Base-by-base conservation (phyloP, 30 jellyfish, hydroid and myxozoan genomes). In the Chironex yamaguchii region DNA sequence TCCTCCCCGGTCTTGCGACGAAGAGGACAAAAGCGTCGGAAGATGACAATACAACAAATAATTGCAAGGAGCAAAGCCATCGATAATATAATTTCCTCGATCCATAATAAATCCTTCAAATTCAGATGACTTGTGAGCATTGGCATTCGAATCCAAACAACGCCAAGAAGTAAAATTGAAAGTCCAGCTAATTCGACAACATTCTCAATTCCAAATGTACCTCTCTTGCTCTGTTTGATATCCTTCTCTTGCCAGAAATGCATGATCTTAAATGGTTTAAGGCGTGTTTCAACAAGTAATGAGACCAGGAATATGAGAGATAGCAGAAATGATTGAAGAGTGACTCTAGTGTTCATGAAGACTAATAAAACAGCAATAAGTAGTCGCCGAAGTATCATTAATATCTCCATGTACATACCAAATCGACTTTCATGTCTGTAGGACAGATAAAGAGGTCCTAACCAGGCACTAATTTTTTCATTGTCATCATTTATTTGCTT, bases 361-460 rank as follows among this genome's bases (percentile, higher is more conserved):
- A 42, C 58, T 6, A 42, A 17, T 6, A 42, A 17, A 42, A 42
- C 58, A 9, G 58, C 9, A 42, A 42, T 42, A 6, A 42, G 58
- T 17, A 42, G 58, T 6, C 58, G 58, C 13, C 58, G 58, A 6
- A 42, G 17, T 42, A 42, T 42, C 58, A 42, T 42, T 17, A 42
- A 9, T 6, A 42, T 42, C 17, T 42, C 58, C 58, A 42, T 42
- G 58, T 42, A 42, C 58, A 42, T 42, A 6, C 58, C 58, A 6
- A 42, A 6, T 42, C 17, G 9, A 17, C 17, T 42, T 17, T 9
- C 17, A 42, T 42, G 62, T 33, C 67, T 71, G 50, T 86, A 86
- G 4, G 88, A 68, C 49, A n/a, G 26, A 32, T 3, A 86, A 62
- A 86, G 67, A 11, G 96, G 68, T 26, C 96, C 96, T 1, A 86